Percentiles rank a stretch among this genome's conserved stretches.
phyloP scores from a whole-genome alignment of 1,140 invertebrate species.

The Solenopsis fugax region DNA sequence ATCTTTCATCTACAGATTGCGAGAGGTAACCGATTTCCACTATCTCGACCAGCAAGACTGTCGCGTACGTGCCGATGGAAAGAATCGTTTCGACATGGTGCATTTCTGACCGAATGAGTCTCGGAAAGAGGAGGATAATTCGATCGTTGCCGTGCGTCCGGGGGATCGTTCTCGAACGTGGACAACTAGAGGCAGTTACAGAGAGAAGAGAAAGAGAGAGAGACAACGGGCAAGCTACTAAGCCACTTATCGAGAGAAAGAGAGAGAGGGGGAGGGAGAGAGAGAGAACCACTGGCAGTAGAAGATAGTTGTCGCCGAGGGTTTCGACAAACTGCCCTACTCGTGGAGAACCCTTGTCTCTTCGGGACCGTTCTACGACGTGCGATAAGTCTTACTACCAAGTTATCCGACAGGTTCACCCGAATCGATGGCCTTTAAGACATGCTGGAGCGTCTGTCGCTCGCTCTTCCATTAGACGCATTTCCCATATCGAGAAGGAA shows the following conservation, averaged over 20 bases:
- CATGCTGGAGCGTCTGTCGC: conserved; percentile 44
- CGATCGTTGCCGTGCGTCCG: conserved; percentile 28
- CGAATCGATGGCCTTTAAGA: conserved; percentile 67
- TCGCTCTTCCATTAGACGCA: conserved; percentile 53
- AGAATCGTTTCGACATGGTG: conserved; percentile 23
- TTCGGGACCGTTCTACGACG: conserved; percentile 59
- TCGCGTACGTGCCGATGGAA: conserved; percentile 35
- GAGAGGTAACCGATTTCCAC: not conserved
- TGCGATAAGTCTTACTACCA: conserved; percentile 67
- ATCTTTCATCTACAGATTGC: not conserved
- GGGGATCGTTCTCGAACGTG: conserved; percentile 38
- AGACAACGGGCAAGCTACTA: conserved; percentile 8
- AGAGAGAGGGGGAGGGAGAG: not conserved
- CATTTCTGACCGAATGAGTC: conserved; percentile 24
- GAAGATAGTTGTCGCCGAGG: conserved; percentile 67
- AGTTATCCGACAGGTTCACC: conserved; percentile 61
- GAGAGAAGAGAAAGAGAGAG: not conserved
- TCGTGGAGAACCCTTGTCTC: conserved; percentile 65
- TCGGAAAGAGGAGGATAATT: conserved; percentile 45
- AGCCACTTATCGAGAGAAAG: conserved; percentile 35
- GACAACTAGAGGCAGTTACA: conserved; percentile 23
- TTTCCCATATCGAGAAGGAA: conserved; percentile 54
- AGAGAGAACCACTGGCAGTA: conserved; percentile 13
- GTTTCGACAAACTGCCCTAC: conserved; percentile 70
- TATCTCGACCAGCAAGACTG: not conserved